Evolutionary conservation across 2,888 invertebrate species (phyloP).

Genomic region (Agonopterix alstromeriana): DNA sequence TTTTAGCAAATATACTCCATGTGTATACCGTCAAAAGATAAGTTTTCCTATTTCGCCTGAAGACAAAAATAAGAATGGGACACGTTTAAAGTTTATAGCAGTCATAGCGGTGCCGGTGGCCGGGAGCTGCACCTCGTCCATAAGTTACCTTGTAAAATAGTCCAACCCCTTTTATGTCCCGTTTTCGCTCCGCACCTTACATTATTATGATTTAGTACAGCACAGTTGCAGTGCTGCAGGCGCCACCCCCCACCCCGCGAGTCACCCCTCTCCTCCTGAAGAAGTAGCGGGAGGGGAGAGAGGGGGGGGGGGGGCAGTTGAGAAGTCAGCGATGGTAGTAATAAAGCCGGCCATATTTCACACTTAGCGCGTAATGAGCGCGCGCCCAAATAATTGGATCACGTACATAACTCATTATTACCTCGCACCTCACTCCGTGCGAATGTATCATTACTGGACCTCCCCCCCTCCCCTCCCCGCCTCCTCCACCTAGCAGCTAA

Average conservation of each 20-base stretch:
- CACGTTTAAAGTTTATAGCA: neutral
- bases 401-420: conserved; percentile 79
- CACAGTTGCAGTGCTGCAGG: conserved; percentile 63
- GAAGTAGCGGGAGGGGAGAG: conserved; percentile 7
- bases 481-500: neutral
- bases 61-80: neutral
- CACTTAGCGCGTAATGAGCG: conserved; percentile 78
- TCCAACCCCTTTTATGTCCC: conserved; percentile 18
- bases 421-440: conserved; percentile 69
- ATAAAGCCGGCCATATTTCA: conserved; percentile 76
- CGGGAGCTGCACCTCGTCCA: neutral
- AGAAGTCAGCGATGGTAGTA: conserved; percentile 61
- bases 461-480: conserved; percentile 10
- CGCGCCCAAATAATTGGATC: conserved; percentile 78
- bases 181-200: conserved; percentile 49
- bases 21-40: too few relatives aligned
- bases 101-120: too few relatives aligned
- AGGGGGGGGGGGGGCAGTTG: conserved; percentile 18
- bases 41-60: too few relatives aligned
- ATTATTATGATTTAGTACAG: conserved; percentile 69
- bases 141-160: conserved; percentile 21
- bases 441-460: conserved; percentile 67
- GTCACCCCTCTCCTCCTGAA: conserved; percentile 8
- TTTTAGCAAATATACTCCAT: too few relatives aligned
- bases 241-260: neutral